Evolutionary conservation across 2,888 invertebrate species (phyloP).

Genomic region (Eupithecia dodoneata): DNA sequence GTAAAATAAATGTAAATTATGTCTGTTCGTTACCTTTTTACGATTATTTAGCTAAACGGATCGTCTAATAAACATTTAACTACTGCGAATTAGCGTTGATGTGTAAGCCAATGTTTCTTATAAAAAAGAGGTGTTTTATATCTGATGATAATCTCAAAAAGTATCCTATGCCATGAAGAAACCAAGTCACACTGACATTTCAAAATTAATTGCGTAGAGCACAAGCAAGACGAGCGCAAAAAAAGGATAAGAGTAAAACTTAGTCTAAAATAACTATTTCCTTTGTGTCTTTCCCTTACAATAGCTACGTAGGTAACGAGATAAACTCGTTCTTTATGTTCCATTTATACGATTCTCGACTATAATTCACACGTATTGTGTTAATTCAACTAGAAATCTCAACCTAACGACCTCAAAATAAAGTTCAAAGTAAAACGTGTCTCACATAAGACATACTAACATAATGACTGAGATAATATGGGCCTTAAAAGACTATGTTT

Average conservation of each 20-base stretch:
- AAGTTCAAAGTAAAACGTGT: conserved; percentile 24
- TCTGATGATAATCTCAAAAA: neutral
- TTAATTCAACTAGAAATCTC: conserved; percentile 22
- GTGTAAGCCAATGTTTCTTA: neutral
- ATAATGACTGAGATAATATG: conserved; percentile 40
- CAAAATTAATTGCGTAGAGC: no score
- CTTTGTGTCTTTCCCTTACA: conserved; percentile 34
- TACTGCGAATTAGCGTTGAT: neutral
- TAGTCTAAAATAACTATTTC: conserved; percentile 11
- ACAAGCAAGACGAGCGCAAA: neutral
- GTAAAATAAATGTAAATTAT: neutral
- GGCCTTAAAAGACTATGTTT: conserved; percentile 25
- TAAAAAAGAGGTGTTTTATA: neutral
- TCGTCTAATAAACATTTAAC: neutral
- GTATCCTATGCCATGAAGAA: neutral
- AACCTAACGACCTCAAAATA: conserved; percentile 30
- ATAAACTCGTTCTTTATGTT: conserved; percentile 49
- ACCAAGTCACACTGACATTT: no score
- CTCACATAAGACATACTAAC: conserved; percentile 21
- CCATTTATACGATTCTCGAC: conserved; percentile 46
- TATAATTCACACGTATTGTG: conserved; percentile 41
- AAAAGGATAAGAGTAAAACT: neutral
- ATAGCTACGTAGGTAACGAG: conserved; percentile 41
- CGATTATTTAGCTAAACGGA: neutral
- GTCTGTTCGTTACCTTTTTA: neutral